Base-by-base conservation (phyloP, 2,113 vertebrate genomes). In the Oenanthe oenanthe region DNA sequence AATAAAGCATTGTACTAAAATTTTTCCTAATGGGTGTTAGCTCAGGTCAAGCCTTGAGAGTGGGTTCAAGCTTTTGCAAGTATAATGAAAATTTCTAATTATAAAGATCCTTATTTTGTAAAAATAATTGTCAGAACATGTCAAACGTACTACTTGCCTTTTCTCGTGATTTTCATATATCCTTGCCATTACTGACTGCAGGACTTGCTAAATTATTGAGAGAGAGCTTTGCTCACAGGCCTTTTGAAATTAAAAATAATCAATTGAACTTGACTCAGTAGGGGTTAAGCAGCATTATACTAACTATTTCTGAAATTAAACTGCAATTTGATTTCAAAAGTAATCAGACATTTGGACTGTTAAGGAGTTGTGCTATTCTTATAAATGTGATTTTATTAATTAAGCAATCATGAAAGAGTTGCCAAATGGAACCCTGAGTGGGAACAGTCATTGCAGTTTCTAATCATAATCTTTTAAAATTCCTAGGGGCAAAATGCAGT, bases 301-400 rank as follows among this genome's bases (percentile, higher is more conserved):
- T 24, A 96, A 75, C 16, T 72, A 43, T 28, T 75, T 97, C 85
- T 93, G 85, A 94, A 94, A 92, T 95, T 63, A 95, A 96, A 94
- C 71, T 95, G 79, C 47, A 96, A 62, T 75, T 95, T 92, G 36
- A 96, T 89, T 95, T 80, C 31, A 89, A 92, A 97, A 94, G n/a
- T 89, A 97, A 96, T 96, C 92, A 94, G 94, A 91, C 20, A 88
- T 95, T 95, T 58, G 60, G 36, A 65, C 66, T 92, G 20, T 97
- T 96, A 94, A 96, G 82, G 26, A 87, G 87, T 38, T 81, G 5
- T 28, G 65, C 25, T 85, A 60, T 83, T 96, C 90, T 95, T 94
- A 90, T 85, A 96, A 96, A 96, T 93, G 74, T 93, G 50, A 93
- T 92, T 97, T 95, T 95, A 95, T 97, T 96, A 97, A 97, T 97